Evolutionary conservation across 2,888 invertebrate species (phyloP), one percentile per base, ranked within the genome.

Genomic region (Cephus rjabovi): DNA sequence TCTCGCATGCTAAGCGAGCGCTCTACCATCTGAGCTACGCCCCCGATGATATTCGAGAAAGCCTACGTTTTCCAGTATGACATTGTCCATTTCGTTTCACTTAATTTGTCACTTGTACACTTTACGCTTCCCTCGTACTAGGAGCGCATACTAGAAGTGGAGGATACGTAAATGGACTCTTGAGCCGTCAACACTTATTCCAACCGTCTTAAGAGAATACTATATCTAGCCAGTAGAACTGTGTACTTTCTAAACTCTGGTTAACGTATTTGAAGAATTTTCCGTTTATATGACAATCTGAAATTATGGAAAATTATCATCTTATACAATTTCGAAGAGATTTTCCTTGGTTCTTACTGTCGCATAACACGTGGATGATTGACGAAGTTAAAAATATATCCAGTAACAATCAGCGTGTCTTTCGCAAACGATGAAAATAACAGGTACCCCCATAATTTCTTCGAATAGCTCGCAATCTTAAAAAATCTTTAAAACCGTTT

Each of bases 21-120:
- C 83, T 87, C 83, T 86, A 85, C 83, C 84, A 85, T 86, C 84
- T 86, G 84, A 85, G 83, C 86, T 87, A 85, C 86, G 84, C 85
- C 84, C 84, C 85, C 40, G 40, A 77, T 79, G 12, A 33, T 33
- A 33, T 71, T 33, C 2, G 33, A 33, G 31, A 31, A 71, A 71
- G 31, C 31, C 33, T 71, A 71, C 33, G 34, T 56, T 56, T 56
- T 75, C 37, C 56, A 75, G 68, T 71, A 71, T 15, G 31, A 71
- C 33, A 71, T 15, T 75, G 33, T 75, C 31, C 35, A 71, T 34
- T 34, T 75, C 34, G 77, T 56, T 34, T 71, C 71, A 71, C 71
- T 71, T 71, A 71, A 71, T 71, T 70, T 77, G 74, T 77, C 75
- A 75, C 77, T 77, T 77, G 77, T 77, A 77, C 75, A 71, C 71